phyloP scores from a whole-genome alignment of 37 sponge, comb jelly and placozoan species.

The Beroe forskalii region DNA sequence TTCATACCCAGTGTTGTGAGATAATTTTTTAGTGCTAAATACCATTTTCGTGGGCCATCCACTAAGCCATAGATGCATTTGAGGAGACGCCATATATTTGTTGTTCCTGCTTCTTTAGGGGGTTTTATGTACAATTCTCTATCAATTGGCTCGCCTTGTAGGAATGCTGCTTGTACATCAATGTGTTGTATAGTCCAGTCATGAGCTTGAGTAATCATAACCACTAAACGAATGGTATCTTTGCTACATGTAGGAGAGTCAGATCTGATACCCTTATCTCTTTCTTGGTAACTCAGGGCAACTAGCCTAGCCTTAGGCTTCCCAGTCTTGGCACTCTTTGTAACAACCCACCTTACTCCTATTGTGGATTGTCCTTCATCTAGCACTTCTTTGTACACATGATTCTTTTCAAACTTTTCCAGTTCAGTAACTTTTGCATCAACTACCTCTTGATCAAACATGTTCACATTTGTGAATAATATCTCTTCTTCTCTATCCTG shows the following conservation, averaged over 20 bases:
- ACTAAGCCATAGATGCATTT: not conserved
- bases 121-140: not conserved
- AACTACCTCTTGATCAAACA: not conserved
- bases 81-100: not conserved
- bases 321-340: not conserved
- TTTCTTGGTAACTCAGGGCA: not conserved
- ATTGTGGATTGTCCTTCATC: not conserved
- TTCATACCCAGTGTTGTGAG: not conserved
- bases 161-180: not conserved
- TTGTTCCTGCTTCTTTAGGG: not conserved
- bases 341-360: constrained; percentile 1
- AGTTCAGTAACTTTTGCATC: constrained; percentile 2
- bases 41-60: not conserved
- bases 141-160: not conserved
- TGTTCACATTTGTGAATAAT: not conserved
- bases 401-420: not conserved
- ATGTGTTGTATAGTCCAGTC: not conserved
- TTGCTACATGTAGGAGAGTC: not conserved
- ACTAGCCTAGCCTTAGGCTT: not conserved
- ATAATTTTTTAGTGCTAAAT: not conserved
- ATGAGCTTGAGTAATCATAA: not conserved
- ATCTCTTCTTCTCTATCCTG: not conserved
- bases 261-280: not conserved
- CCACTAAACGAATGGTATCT: not conserved
- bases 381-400: not conserved